Conservation (phyloP, 30 jellyfish, hydroid and myxozoan species). For the Aurelia sp. region DNA sequence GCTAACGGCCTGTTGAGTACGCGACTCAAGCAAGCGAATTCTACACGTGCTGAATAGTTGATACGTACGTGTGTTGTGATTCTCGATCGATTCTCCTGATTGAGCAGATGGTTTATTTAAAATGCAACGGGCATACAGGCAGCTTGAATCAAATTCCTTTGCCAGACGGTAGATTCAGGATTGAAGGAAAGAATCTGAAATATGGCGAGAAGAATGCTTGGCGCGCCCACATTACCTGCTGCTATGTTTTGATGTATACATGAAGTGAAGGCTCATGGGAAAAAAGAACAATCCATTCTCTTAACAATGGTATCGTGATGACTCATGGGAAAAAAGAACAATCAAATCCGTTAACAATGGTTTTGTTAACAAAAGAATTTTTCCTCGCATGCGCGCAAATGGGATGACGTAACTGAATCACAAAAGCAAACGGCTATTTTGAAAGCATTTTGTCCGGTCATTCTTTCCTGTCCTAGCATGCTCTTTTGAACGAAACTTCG, state of each 20-base stretch:
- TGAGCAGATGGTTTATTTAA: conserved; percentile 69
- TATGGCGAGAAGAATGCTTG: conserved; percentile 87
- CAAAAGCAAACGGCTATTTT: too few species aligned
- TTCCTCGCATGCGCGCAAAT: too few species aligned
- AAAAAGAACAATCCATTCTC: conserved; percentile 37
- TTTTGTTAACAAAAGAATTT: too few species aligned
- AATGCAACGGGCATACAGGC: conserved; percentile 7
- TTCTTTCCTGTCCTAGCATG: too few species aligned
- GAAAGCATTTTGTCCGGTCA: too few species aligned
- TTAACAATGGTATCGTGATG: background rate
- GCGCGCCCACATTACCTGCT: conserved; percentile 98
- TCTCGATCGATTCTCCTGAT: conserved; percentile 26
- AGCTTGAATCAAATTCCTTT: conserved; percentile 72
- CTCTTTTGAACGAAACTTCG: too few species aligned
- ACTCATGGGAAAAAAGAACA: conserved; percentile 70
- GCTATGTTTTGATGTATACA: conserved; percentile 69
- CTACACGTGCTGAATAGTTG: conserved; percentile 45
- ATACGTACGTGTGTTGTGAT: conserved; percentile 18
- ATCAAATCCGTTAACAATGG: background rate
- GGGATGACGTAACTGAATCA: too few species aligned
- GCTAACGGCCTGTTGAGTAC: conserved; percentile 23
- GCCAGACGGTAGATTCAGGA: conserved; percentile 78
- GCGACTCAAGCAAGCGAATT: conserved; percentile 13
- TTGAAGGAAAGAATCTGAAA: conserved; percentile 75
- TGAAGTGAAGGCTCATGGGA: conserved; percentile 70